These are phyloP conservation scores for Diachrysia chrysitis DNA, from an alignment of 2,888 invertebrate species.

Conservation along the genomic window DNA sequence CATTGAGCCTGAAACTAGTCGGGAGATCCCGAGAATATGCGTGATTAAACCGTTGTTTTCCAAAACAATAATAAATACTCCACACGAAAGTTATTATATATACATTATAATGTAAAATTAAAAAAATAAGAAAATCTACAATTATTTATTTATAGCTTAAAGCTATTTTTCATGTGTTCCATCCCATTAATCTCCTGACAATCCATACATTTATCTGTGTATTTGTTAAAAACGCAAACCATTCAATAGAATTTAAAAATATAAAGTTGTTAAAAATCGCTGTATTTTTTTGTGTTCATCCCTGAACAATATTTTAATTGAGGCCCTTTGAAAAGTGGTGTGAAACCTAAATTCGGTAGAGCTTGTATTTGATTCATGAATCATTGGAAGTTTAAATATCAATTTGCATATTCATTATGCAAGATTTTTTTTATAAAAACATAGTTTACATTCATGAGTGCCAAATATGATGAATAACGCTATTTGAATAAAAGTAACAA, in stretches of 20 bases:
- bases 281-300: conserved; percentile 38
- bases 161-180: conserved; percentile 5
- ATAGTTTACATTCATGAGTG: conserved; percentile 2
- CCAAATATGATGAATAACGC: neutral
- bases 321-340: conserved; percentile 32
- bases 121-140: too few relatives aligned
- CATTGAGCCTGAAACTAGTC: too few relatives aligned
- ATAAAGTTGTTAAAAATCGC: conserved; percentile 38
- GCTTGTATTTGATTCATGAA: conserved; percentile 45
- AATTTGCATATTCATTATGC: conserved; percentile 33
- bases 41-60: too few relatives aligned
- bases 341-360: conserved; percentile 40
- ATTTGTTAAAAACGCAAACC: conserved; percentile 43
- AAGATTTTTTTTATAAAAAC: conserved; percentile 10
- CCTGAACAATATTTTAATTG: conserved; percentile 48
- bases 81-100: too few relatives aligned
- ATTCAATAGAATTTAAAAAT: conserved; percentile 35
- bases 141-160: neutral
- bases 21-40: too few relatives aligned
- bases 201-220: conserved; percentile 27
- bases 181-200: conserved; percentile 39
- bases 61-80: too few relatives aligned
- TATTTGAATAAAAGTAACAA: too few relatives aligned
- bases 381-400: conserved; percentile 34
- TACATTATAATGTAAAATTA: neutral